phyloP scores from a whole-genome alignment of 2,888 invertebrate species.

The Tinea pellionella region DNA sequence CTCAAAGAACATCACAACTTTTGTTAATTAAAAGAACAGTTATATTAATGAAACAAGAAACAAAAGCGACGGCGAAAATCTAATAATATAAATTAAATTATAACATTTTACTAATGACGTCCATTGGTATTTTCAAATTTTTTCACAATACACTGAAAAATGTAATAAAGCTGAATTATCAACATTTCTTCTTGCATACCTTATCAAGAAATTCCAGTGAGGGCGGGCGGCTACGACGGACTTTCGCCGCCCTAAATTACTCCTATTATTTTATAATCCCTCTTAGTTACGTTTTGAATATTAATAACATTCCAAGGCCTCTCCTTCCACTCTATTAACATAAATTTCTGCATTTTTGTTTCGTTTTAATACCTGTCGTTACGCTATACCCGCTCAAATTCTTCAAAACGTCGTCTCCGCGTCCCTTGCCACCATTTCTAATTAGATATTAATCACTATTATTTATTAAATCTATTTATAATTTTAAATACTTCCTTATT shows the following conservation, averaged over 20 bases:
- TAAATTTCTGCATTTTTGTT: constrained; percentile 35
- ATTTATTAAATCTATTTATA: not conserved
- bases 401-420: not conserved
- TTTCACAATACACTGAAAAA: constrained; percentile 34
- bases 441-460: not conserved
- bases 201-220: constrained; percentile 49
- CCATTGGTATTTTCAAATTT: constrained; percentile 13
- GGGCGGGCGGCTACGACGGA: constrained; percentile 28
- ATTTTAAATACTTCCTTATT: not conserved
- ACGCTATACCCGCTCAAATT: not conserved
- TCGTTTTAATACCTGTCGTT: constrained; percentile 3
- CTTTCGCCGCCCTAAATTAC: constrained; percentile 62
- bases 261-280: constrained; percentile 70
- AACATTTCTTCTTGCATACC: constrained; percentile 65
- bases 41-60: not conserved
- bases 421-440: not conserved
- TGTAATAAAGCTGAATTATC: constrained; percentile 42
- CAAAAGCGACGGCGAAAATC: not conserved
- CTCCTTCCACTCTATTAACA: constrained; percentile 45
- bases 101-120: constrained; percentile 10
- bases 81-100: constrained; percentile 14
- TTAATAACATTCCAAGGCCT: constrained; percentile 64
- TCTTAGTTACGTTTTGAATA: constrained; percentile 67
- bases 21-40: not conserved
- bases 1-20: not conserved